Conservation (phyloP, 1,140 invertebrate genomes). For the Drosophila tropicalis region DNA sequence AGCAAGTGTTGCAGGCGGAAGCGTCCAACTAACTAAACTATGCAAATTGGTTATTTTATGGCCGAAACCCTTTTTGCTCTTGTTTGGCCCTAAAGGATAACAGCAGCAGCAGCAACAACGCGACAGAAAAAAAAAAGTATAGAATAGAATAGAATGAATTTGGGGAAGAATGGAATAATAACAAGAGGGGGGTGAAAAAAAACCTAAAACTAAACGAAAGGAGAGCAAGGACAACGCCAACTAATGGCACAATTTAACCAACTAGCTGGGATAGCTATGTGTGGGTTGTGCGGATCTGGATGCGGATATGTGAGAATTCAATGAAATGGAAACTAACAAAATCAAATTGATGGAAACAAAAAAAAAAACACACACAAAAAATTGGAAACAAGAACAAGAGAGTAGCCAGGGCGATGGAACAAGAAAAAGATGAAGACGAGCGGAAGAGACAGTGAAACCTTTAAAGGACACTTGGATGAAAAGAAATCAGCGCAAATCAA, state of each 20-base stretch:
- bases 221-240: constrained; percentile 59
- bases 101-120: constrained; percentile 38
- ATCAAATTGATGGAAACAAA: constrained; percentile 70
- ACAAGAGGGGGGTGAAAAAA: constrained; percentile 20
- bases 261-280: constrained; percentile 61
- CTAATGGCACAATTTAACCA: constrained; percentile 79
- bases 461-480: constrained; percentile 66
- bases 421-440: constrained; percentile 31
- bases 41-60: constrained; percentile 81
- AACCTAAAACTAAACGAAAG: constrained; percentile 5
- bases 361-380: no score
- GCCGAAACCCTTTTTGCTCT: constrained; percentile 57
- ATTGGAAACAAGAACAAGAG: constrained; percentile 7
- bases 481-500: constrained; percentile 80
- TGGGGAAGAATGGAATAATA: constrained; percentile 14
- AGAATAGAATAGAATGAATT: constrained; percentile 26
- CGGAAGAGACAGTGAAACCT: constrained; percentile 50
- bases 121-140: constrained; percentile 38
- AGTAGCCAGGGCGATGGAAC: neutral
- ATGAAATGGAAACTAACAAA: constrained; percentile 82
- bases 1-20: constrained; percentile 71
- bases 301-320: constrained; percentile 80
- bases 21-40: constrained; percentile 80
- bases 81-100: constrained; percentile 45
- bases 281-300: constrained; percentile 37